These are phyloP conservation scores for Mus pahari DNA, from an alignment of 2,113 vertebrate genomes.

Conservation along the genomic window DNA sequence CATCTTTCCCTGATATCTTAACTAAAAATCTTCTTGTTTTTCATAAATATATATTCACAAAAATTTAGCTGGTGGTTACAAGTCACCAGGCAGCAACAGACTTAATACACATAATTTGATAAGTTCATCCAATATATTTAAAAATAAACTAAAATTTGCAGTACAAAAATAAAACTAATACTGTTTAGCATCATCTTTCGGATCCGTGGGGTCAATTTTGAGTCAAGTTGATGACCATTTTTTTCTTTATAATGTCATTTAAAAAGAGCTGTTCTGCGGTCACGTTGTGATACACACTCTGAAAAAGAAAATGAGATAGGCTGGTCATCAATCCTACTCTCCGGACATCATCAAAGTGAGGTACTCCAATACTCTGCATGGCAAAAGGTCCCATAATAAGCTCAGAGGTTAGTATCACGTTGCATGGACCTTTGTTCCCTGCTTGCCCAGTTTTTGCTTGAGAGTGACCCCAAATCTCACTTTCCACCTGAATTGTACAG, in stretches of 20 bases:
- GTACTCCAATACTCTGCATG: background rate
- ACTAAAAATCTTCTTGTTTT: conserved; percentile 76
- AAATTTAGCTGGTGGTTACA: conserved; percentile 78
- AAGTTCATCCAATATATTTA: conserved; percentile 76
- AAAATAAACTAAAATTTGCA: conserved; percentile 83
- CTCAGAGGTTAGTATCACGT: background rate
- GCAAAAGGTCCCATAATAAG: background rate
- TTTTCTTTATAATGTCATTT: conserved; percentile 88
- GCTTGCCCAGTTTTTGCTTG: background rate
- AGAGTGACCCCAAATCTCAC: background rate
- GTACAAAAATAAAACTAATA: conserved; percentile 86
- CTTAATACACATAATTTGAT: conserved; percentile 60
- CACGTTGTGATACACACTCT: conserved; percentile 90
- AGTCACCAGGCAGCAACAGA: conserved; percentile 72
- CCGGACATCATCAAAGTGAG: background rate
- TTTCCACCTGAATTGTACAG: background rate
- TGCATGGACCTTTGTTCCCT: background rate
- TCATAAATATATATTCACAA: conserved; percentile 85
- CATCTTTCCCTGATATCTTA: conserved; percentile 78
- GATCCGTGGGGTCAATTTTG: conserved; percentile 77
- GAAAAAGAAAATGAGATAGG: conserved; percentile 62
- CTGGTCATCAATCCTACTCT: background rate
- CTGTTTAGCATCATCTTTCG: conserved; percentile 75
- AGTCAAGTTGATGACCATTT: conserved; percentile 88
- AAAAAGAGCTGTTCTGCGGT: conserved; percentile 88